These are phyloP conservation scores for Octodonta nipae DNA, from an alignment of 2,888 invertebrate species.

Conservation along the genomic window DNA sequence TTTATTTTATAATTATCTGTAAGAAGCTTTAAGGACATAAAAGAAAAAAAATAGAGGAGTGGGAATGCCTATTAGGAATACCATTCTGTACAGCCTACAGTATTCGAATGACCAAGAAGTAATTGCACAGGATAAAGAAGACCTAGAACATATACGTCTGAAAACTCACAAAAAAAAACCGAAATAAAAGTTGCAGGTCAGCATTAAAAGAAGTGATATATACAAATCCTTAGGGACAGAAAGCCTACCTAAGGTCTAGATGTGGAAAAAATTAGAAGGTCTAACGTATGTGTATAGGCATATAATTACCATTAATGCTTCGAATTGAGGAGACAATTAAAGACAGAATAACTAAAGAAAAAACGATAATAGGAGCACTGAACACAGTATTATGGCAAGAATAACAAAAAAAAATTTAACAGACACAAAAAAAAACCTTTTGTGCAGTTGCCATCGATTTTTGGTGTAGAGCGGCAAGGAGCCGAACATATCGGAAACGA, in stretches of 20 bases:
- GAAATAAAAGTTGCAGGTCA: too few relatives aligned
- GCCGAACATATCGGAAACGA: too few relatives aligned
- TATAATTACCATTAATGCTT: background rate
- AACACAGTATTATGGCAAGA: conserved; percentile 1
- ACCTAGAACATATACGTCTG: background rate
- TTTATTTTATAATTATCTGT: too few relatives aligned
- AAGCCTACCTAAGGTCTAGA: too few relatives aligned
- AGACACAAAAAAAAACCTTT: background rate
- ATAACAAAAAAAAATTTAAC: background rate
- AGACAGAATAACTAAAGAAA: conserved; percentile 1
- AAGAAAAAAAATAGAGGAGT: too few relatives aligned
- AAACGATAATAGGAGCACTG: background rate
- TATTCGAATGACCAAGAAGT: background rate
- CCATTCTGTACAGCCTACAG: too few relatives aligned
- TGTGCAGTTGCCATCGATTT: background rate
- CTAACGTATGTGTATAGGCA: background rate
- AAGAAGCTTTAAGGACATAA: too few relatives aligned
- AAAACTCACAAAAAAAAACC: background rate
- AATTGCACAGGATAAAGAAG: conserved; percentile 1
- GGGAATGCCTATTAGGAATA: too few relatives aligned
- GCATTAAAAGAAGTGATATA: too few relatives aligned
- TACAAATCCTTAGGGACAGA: too few relatives aligned
- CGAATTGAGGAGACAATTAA: conserved; percentile 1
- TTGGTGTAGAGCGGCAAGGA: background rate
- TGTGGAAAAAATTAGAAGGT: background rate